phyloP scores from a whole-genome alignment of 2,888 invertebrate genomes.

The Drosophila cracens region DNA sequence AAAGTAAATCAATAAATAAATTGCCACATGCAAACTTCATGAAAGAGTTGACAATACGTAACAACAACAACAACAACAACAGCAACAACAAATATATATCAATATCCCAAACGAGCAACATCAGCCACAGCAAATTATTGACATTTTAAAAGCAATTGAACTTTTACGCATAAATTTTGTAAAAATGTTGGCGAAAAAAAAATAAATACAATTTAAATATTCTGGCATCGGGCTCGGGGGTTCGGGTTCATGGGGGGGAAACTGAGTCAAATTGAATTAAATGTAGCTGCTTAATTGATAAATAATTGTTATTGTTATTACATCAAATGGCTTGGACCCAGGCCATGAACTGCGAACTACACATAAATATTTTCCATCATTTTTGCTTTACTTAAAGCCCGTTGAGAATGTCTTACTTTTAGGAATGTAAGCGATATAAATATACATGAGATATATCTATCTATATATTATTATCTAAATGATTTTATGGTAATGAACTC shows the following conservation, averaged over 20 bases:
- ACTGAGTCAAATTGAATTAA: conserved; percentile 59
- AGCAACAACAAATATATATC: conserved; percentile 36
- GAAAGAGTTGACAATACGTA: conserved; percentile 51
- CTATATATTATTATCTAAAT: not conserved
- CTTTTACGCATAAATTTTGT: conserved; percentile 72
- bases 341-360: conserved; percentile 17
- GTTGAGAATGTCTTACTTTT: not conserved
- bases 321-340: conserved; percentile 40
- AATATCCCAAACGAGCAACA: conserved; percentile 38
- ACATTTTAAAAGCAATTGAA: conserved; percentile 78
- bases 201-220: conserved; percentile 18
- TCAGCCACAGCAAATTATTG: conserved; percentile 67
- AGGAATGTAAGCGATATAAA: not conserved
- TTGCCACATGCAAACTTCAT: conserved; percentile 78
- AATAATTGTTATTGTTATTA: conserved; percentile 70
- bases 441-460: too few species aligned
- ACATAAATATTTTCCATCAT: not conserved
- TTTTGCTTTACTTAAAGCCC: not conserved
- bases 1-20: conserved; percentile 80
- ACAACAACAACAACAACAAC: conserved; percentile 36
- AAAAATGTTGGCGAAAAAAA: conserved; percentile 7
- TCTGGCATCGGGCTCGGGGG: not conserved
- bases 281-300: conserved; percentile 72
- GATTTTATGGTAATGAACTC: not conserved
- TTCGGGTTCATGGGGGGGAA: not conserved